Evolutionary conservation across 2,797 vertebrate species (phyloP), one percentile per base, ranked within the genome.

Genomic region (Sciurus carolinensis): DNA sequence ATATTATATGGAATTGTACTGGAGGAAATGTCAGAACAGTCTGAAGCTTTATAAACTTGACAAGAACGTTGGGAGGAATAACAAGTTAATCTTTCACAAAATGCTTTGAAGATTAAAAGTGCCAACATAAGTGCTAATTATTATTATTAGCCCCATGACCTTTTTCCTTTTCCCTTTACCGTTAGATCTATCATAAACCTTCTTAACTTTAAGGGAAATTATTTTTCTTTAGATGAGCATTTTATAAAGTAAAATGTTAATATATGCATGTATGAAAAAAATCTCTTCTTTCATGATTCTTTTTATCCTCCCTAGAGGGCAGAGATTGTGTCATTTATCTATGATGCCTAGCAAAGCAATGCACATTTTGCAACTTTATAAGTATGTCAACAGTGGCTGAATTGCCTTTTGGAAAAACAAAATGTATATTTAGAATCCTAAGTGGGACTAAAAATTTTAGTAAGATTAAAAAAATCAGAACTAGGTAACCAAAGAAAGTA

Each of bases 121-220:
- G 82, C 90, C 42, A 88, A 24, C 2, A 0, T 75, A 92, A 95
- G 96, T 97, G 97, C 90, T 97, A 97, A 97, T 97, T 97, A 97
- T 91, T 96, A 87, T 94, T 94, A 93, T 97, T 93, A 95, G 44
- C 82, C 75, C 77, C 14, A 47, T 2, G 54, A 94, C 75, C 69
- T 96, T 96, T 86, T 81, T 13, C n/a, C 47, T 95, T 98, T 91
- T 96, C 84, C n/a, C 11, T 96, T 96, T 88, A 50, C 47, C 88
- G 30, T 83, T 88, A 96, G 79, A 82, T 92, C 47, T 83, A 67
- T 67, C 30, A 20, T 67, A 93, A 95, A 95, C 82, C 66, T 76
- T 93, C 88, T 90, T 94, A 94, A 97, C 94, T 96, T 98, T 94
- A 97, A 96, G 81, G 81, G 54, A 95, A 95, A 97, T 94, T 83